phyloP scores from a whole-genome alignment of 37 sponge, comb jelly and placozoan species.

The Cladorhizidae sp. region DNA sequence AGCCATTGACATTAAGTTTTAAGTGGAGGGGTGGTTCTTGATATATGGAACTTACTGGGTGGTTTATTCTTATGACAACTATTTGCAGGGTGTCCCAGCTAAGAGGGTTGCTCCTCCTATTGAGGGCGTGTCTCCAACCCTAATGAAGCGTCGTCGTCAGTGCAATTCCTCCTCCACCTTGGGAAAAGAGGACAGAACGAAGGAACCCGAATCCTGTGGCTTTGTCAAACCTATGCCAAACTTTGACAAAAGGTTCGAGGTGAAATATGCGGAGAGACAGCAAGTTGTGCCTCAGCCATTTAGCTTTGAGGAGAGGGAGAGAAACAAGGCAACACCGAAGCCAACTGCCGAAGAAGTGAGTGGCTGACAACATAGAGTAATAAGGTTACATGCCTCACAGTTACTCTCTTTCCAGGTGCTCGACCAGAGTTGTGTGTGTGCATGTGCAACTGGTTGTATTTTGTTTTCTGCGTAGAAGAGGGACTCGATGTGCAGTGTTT shows the following conservation, averaged over 20 bases:
- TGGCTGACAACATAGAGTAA: no score
- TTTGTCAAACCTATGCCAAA: slow-evolving; percentile 44
- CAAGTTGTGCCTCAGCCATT: slow-evolving; percentile 53
- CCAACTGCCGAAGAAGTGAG: slow-evolving; percentile 25
- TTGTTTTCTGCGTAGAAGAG: no score
- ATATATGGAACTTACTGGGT: no score
- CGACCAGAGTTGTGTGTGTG: no score
- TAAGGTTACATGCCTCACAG: no score
- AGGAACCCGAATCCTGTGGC: not conserved
- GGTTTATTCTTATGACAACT: no score
- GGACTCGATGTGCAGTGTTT: no score
- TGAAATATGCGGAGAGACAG: slow-evolving; percentile 37
- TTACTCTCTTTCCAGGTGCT: no score
- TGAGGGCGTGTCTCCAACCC: slow-evolving; percentile 57
- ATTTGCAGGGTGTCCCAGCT: slow-evolving; percentile 70
- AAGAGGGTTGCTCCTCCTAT: slow-evolving; percentile 31
- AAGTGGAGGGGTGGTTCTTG: no score
- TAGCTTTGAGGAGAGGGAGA: slow-evolving; percentile 62
- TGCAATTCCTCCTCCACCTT: not conserved
- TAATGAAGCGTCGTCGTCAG: slow-evolving; percentile 22
- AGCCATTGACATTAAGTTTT: no score
- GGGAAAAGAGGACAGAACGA: slow-evolving; percentile 11
- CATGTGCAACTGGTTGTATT: no score
- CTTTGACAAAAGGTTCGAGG: slow-evolving; percentile 42
- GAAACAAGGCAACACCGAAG: slow-evolving; percentile 44